Evolutionary conservation across 2,797 vertebrate genomes (phyloP).

Genomic region (Aselliscus stoliczkanus): DNA sequence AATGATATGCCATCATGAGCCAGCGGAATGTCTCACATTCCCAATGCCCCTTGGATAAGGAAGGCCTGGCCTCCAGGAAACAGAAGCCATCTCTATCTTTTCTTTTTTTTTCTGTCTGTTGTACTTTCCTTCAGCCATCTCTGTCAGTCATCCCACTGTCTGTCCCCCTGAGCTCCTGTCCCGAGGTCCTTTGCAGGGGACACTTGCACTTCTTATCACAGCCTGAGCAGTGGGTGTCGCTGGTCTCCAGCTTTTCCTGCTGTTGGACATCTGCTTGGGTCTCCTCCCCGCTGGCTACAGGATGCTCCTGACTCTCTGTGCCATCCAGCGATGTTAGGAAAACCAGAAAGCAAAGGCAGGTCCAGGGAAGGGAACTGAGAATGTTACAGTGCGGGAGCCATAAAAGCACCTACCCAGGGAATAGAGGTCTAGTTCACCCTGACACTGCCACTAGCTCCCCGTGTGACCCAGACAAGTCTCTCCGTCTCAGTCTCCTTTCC

Average conservation of each 20-base stretch:
- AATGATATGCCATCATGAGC: not conserved
- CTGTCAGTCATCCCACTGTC: not conserved
- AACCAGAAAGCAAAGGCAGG: not conserved
- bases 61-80: not conserved
- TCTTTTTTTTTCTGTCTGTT: not conserved
- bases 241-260: constrained; percentile 8
- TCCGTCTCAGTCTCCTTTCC: not conserved
- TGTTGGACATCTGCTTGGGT: not conserved
- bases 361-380: not conserved
- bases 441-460: not conserved
- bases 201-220: not conserved
- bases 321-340: not conserved
- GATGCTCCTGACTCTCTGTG: not conserved
- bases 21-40: not conserved
- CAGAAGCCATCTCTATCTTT: not conserved
- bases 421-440: not conserved
- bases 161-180: not conserved
- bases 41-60: not conserved
- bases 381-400: not conserved
- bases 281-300: not conserved
- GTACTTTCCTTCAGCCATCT: not conserved
- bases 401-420: not conserved
- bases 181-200: not conserved
- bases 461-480: not conserved
- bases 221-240: not conserved